phyloP scores from a whole-genome alignment of 2,113 vertebrate genomes.

The Melanocharis versteri region DNA sequence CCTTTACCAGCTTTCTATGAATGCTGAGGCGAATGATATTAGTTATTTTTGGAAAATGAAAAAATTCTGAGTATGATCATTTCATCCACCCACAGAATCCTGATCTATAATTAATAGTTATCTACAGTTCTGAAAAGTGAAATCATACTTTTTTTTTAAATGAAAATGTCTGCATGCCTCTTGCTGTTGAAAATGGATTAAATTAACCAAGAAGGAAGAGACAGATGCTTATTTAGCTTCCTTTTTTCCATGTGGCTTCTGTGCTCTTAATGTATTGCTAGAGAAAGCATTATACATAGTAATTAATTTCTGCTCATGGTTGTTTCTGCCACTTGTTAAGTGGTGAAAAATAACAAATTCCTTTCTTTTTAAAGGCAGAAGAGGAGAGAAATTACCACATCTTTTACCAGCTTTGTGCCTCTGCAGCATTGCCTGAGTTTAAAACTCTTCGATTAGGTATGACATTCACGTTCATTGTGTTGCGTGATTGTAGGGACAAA shows the following conservation, averaged over 20 bases:
- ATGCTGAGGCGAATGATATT: not conserved
- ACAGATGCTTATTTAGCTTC: not conserved
- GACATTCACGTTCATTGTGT: not conserved
- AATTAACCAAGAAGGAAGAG: not conserved
- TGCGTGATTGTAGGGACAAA: not conserved
- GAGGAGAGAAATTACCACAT: conserved; percentile 98
- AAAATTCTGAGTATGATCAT: not conserved
- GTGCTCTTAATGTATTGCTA: not conserved
- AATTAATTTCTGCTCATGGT: not conserved
- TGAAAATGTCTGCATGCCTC: not conserved
- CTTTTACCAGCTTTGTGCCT: conserved; percentile 98
- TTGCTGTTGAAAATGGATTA: not conserved
- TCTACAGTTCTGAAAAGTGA: not conserved
- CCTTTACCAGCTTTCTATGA: not conserved
- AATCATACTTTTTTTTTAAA: not conserved
- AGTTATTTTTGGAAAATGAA: conserved; percentile 32
- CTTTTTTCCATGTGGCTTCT: not conserved
- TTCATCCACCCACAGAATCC: not conserved
- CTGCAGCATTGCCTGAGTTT: conserved; percentile 87
- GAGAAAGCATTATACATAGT: not conserved
- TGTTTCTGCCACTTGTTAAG: conserved; percentile 10
- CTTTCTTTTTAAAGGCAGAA: conserved; percentile 86
- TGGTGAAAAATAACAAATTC: conserved; percentile 45
- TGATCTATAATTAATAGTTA: not conserved
- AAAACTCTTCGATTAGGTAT: conserved; percentile 88